Evolutionary conservation across 2,888 invertebrate genomes (phyloP).

Genomic region (Dicyrtoma fusca): DNA sequence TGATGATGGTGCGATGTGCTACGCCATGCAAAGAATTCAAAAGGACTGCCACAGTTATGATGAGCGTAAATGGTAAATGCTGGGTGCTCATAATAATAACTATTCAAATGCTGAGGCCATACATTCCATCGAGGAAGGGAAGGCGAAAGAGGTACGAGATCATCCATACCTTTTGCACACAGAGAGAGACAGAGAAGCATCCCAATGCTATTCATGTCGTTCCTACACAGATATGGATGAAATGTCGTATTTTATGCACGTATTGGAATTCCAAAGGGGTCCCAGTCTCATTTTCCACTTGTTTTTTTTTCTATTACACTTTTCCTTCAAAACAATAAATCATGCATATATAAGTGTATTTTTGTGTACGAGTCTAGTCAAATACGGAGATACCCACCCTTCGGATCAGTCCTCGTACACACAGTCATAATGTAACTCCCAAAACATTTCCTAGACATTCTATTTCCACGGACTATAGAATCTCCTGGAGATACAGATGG

Average conservation of each 20-base stretch:
- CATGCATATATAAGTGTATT: conserved; percentile 31
- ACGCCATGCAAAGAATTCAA: conserved; percentile 22
- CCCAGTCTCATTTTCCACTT: background rate
- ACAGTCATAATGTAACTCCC: too few relatives aligned
- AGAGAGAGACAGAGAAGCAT: background rate
- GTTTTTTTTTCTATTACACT: conserved; percentile 21
- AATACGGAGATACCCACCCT: too few relatives aligned
- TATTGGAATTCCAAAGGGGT: conserved; percentile 38
- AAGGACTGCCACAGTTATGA: background rate
- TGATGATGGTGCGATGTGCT: background rate
- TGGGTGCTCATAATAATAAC: background rate
- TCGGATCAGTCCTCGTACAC: too few relatives aligned
- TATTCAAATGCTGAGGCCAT: background rate
- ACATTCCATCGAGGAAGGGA: background rate
- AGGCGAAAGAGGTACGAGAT: background rate
- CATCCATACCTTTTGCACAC: background rate
- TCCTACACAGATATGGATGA: conserved; percentile 38
- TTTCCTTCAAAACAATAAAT: conserved; percentile 29
- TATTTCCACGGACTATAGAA: too few relatives aligned
- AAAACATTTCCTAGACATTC: too few relatives aligned
- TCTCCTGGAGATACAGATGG: too few relatives aligned
- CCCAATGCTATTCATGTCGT: conserved; percentile 23
- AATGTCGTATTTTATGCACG: conserved; percentile 32
- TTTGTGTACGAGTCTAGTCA: too few relatives aligned
- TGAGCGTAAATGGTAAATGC: background rate